Conservation (phyloP, 2,113 vertebrate species). For the Nycticebus coucang region DNA sequence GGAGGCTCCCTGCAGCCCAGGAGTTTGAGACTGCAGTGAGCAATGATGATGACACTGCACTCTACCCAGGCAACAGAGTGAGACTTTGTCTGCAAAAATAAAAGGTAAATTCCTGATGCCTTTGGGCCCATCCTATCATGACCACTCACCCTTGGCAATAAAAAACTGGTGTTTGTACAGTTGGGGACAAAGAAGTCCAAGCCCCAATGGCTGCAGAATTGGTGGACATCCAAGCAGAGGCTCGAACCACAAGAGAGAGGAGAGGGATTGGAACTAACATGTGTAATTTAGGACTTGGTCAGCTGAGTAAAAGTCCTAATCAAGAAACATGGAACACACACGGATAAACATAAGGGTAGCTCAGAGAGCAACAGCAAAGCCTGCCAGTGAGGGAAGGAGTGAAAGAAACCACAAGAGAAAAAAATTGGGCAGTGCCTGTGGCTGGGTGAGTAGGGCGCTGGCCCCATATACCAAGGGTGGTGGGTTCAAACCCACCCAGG, state of each 20-base stretch:
- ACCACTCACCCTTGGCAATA: background rate
- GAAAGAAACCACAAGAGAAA: background rate
- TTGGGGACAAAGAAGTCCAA: background rate
- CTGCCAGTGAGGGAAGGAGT: rapidly evolving
- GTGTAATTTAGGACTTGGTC: background rate
- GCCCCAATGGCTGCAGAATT: background rate
- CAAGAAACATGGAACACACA: rapidly evolving
- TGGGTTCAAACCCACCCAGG: no score
- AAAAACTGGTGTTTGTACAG: background rate
- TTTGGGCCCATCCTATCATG: background rate
- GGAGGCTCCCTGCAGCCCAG: no score
- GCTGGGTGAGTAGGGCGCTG: no score
- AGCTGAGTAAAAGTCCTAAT: background rate
- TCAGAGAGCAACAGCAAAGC: background rate
- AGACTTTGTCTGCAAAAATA: background rate
- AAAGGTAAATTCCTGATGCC: background rate
- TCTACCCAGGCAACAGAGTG: no score
- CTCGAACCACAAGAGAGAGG: no score
- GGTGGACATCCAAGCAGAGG: background rate
- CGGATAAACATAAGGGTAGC: background rate
- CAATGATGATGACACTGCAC: no score
- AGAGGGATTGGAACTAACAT: background rate
- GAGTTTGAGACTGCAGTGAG: no score
- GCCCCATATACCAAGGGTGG: no score
- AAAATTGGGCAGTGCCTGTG: no score